Evolutionary conservation across 2,113 vertebrate species (phyloP).

Genomic region (Martes martes): DNA sequence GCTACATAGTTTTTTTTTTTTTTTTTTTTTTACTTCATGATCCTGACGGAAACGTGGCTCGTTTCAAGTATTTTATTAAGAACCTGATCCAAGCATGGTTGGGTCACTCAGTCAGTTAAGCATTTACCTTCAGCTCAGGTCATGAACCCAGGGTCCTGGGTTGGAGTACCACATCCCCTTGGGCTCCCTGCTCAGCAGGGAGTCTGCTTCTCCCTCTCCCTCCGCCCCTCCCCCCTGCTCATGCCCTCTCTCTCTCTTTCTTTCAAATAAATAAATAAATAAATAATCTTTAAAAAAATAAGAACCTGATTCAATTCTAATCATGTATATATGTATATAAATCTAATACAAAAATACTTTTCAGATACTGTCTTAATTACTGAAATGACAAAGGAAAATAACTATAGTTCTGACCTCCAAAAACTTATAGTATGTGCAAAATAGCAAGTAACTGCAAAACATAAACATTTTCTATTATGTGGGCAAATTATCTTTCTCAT

Average conservation of each 20-base stretch:
- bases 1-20: background rate
- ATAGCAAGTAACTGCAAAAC: background rate
- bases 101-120: background rate
- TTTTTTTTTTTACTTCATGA: background rate
- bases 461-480: background rate
- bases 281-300: background rate
- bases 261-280: background rate
- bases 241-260: background rate
- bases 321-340: background rate
- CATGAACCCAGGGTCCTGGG: background rate
- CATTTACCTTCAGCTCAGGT: background rate
- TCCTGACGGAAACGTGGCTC: background rate
- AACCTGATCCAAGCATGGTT: background rate
- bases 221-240: no score
- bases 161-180: background rate
- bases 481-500: background rate
- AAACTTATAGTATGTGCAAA: background rate
- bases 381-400: background rate
- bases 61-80: background rate
- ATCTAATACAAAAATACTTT: background rate
- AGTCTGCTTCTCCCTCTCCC: background rate
- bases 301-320: background rate
- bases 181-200: background rate
- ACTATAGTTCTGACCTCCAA: background rate
- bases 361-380: background rate